Evolutionary conservation across 1,140 invertebrate species (phyloP).

Genomic region (Drosophila kepulauana): DNA sequence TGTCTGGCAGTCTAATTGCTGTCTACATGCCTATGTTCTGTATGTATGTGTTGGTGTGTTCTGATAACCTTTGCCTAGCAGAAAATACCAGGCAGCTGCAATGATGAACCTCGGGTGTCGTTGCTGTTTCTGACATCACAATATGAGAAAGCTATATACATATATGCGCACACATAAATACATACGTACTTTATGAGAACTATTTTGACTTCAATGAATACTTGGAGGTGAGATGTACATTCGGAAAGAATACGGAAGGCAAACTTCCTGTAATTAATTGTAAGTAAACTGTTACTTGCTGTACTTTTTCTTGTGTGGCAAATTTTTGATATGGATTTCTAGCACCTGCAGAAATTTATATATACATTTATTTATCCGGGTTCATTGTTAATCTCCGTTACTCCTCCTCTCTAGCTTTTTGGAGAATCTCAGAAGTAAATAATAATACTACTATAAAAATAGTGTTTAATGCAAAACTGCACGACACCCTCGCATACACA

Average conservation of each 20-base stretch:
- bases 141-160: conserved; percentile 10
- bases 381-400: too few relatives aligned
- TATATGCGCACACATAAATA: conserved; percentile 26
- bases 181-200: conserved; percentile 2
- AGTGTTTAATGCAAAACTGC: too few relatives aligned
- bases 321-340: not conserved
- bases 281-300: conserved; percentile 19
- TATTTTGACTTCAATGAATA: conserved; percentile 13
- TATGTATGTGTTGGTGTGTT: conserved; percentile 16
- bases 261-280: conserved; percentile 72
- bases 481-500: too few relatives aligned
- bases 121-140: conserved; percentile 19
- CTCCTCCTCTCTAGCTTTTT: too few relatives aligned
- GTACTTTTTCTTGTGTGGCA: not conserved
- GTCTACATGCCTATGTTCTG: not conserved
- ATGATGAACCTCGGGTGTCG: conserved; percentile 58
- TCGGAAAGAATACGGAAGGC: conserved; percentile 48
- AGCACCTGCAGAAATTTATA: conserved; percentile 13
- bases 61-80: conserved; percentile 58
- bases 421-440: too few relatives aligned
- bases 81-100: conserved; percentile 60
- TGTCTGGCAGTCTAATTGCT: not conserved
- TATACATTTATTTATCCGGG: not conserved
- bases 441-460: too few relatives aligned
- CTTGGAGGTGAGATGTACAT: conserved; percentile 15